Base-by-base conservation (phyloP, 2,888 invertebrate species). In the Drosophila ezoana region DNA sequence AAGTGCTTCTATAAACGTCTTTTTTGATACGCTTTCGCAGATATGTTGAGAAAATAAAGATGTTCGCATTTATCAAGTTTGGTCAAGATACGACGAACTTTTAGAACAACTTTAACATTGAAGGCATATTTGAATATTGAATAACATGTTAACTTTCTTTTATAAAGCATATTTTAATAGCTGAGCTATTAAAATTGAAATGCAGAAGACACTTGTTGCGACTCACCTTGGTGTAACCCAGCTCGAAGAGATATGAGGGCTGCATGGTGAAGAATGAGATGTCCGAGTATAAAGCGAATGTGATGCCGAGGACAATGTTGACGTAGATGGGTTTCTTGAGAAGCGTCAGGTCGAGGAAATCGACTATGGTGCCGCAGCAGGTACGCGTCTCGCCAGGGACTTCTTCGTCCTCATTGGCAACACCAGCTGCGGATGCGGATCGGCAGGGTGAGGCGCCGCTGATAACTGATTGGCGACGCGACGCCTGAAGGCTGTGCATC, bases 261-360 rank as follows among this genome's bases (percentile, higher is more conserved):
- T 96, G 94, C 53, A 96, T 87, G 0, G 95, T 94, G 76, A 95
- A 94, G 89, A 96, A 96, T 0, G 95, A 95, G 43, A 95, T 93
- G 89, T 96, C 96, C 5, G 95, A 94, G 61, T 95, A 95, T 67
- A 95, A 93, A 4, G 95, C 94, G 61, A 96, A 93, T 0, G 95
- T 94, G 87, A 95, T 93, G 40, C 96, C 96, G 35, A 95, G 89
- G 52, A 95, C 94, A 62, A 96, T 95, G 87, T 95, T 96, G 9
- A 95, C 93, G 78, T 95, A 95, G 32, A 94, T 93, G 14, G 93
- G 93, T 75, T 95, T 94, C 86, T 95, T 95, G 8, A 95, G 89
- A 9, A 95, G 91, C 0, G 93, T 93, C 64, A 95, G 90, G 86
- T 95, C 95, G 33, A 95, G 91, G 59, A 93, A 94, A 67, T 95